These are phyloP conservation scores for Clitarchus hookeri DNA, from an alignment of 2,888 invertebrate genomes.

Conservation along the genomic window DNA sequence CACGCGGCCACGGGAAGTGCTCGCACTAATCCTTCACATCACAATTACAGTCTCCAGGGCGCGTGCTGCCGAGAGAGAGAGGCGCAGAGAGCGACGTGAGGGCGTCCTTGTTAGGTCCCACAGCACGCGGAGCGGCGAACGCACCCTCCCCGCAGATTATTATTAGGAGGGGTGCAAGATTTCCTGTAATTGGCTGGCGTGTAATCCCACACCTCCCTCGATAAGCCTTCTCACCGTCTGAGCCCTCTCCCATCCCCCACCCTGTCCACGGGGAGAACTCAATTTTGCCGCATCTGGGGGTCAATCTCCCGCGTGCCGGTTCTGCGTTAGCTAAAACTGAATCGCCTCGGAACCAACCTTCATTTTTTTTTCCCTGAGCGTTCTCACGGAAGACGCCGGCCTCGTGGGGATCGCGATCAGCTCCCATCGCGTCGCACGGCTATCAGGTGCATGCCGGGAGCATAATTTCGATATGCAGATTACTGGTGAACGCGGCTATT, in stretches of 20 bases:
- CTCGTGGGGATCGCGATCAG: too few relatives aligned
- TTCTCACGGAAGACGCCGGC: too few relatives aligned
- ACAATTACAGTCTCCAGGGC: neutral
- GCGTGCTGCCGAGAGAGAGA: neutral
- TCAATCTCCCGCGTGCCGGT: neutral
- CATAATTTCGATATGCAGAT: too few relatives aligned
- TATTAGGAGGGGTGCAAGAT: constrained; percentile 1
- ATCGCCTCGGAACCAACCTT: too few relatives aligned
- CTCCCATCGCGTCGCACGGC: too few relatives aligned
- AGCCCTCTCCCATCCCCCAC: neutral
- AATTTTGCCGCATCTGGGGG: neutral
- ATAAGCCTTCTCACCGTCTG: constrained; percentile 2
- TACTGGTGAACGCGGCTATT: too few relatives aligned
- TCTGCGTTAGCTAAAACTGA: too few relatives aligned
- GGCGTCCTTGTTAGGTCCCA: neutral
- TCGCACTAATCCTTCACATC: neutral
- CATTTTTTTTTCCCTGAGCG: too few relatives aligned
- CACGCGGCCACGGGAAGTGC: neutral
- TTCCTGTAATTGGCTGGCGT: constrained; percentile 14
- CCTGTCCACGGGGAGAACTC: neutral
- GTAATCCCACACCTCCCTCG: constrained; percentile 10
- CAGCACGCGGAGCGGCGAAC: neutral
- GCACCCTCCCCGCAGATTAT: constrained; percentile 1
- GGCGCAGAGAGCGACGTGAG: neutral
- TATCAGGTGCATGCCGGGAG: too few relatives aligned